Base-by-base conservation (phyloP, 2,113 vertebrate species). In the Malurus alboscapulatus region DNA sequence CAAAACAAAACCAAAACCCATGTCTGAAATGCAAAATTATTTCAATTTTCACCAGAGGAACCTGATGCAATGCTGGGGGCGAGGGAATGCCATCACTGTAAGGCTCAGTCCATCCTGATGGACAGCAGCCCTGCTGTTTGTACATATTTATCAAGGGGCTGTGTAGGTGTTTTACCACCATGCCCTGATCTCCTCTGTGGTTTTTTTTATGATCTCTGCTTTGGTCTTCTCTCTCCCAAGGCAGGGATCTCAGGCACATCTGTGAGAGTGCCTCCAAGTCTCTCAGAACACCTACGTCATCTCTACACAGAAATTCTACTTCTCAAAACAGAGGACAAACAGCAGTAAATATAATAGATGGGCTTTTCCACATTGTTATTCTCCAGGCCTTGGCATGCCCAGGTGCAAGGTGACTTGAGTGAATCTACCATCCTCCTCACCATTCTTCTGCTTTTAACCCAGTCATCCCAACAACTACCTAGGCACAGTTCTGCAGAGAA, bases 161-260 rank as follows among this genome's bases (percentile, higher is more conserved):
- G 10, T 19, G 53, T 11, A 15, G 6, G 7, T 36, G 54, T 12
- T 29, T 47, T 29, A 40, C 16, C 24, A 62, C 20, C 16, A 25
- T 6, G 19, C n/a, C 78, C 14, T 69, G 47, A 38, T 68, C 9
- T 32, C 36, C 34, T 50, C 38, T 32, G 18, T 38, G 34, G 34
- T 34, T 34, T 6, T 11, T 69, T 68, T 62, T 29, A 47, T 29
- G 15, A 40, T 47, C 40, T n/a, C 67, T 69, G 32, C 47, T 40
- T 62, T 69, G n/a, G 54, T 47, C 19, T 19, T 47, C 16, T 19
- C 20, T 34, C n/a, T 78, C 29, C 47, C 29, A 47, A 77, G 45
- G 10, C 9, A 53, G 27, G 21, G 22, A 69, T 27, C 36, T 51
- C 71, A 61, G 24, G 55, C 9, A 53, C 0, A 0, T 29, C 47